Percentiles rank a stretch among this genome's conserved stretches.
phyloP scores from a whole-genome alignment of 2,888 invertebrate genomes.

The Hypselothyrea guttata region DNA sequence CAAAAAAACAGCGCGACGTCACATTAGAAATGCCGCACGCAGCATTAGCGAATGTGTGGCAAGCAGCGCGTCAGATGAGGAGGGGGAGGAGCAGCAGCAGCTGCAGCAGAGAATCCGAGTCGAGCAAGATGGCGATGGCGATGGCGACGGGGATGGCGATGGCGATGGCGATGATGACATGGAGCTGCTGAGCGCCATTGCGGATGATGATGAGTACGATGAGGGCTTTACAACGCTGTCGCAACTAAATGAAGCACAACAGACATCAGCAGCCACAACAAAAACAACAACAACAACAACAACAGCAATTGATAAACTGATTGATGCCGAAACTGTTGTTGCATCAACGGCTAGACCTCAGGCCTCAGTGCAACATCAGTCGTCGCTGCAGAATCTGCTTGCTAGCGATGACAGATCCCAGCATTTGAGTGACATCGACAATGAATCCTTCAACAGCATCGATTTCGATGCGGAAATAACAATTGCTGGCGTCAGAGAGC shows the following conservation, averaged over 20 bases:
- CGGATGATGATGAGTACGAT: slow-evolving; percentile 76
- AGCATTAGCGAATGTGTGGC: slow-evolving; percentile 79
- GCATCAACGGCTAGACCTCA: slow-evolving; percentile 47
- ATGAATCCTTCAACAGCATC: slow-evolving; percentile 83
- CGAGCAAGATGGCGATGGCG: slow-evolving; percentile 8
- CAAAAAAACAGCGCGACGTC: slow-evolving; percentile 49
- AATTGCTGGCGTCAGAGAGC: slow-evolving; percentile 71
- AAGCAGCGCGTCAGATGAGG: slow-evolving; percentile 47
- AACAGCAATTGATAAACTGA: slow-evolving; percentile 48
- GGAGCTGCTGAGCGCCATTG: slow-evolving; percentile 61
- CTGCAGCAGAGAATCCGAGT: slow-evolving; percentile 21
- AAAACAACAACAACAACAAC: slow-evolving; percentile 61
- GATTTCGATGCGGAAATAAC: slow-evolving; percentile 83
- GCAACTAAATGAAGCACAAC: slow-evolving; percentile 81
- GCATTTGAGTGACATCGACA: slow-evolving; percentile 82
- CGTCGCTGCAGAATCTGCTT: slow-evolving; percentile 75
- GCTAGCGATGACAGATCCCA: slow-evolving; percentile 81
- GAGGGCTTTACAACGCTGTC: slow-evolving; percentile 81
- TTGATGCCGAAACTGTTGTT: slow-evolving; percentile 42
- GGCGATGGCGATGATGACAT: slow-evolving; percentile 55
- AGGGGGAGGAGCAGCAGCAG: slow-evolving; percentile 23
- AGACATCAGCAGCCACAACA: slow-evolving; percentile 59
- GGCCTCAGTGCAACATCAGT: slow-evolving; percentile 50
- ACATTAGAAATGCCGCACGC: slow-evolving; percentile 74
- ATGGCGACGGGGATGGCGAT: slow-evolving; percentile 32